phyloP scores from a whole-genome alignment of 1,140 invertebrate species.

The Coptotermes formosanus region DNA sequence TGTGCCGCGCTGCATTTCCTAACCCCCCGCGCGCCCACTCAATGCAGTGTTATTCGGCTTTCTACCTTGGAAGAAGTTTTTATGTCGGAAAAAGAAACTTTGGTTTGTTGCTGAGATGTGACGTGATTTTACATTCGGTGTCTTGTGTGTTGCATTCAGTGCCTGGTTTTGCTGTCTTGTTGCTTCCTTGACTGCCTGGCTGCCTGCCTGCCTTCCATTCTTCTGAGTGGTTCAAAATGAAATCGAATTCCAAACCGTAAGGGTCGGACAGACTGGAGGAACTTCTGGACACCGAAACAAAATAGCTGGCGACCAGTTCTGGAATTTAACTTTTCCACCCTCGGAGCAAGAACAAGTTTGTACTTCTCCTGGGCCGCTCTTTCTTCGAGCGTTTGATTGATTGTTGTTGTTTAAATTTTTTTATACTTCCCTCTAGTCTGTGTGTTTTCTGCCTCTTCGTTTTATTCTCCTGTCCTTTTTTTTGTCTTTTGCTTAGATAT shows the following conservation, averaged over 20 bases:
- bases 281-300: constrained; percentile 16
- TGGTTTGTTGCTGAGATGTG: too few relatives aligned
- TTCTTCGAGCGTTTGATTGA: not conserved
- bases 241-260: constrained; percentile 16
- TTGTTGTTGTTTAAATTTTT: not conserved
- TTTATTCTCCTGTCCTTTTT: not conserved
- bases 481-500: not conserved
- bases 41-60: too few relatives aligned
- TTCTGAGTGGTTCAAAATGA: not conserved
- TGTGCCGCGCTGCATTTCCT: too few relatives aligned
- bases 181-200: too few relatives aligned
- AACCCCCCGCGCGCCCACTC: too few relatives aligned
- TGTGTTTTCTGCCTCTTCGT: not conserved
- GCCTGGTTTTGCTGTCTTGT: not conserved
- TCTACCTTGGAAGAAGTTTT: too few relatives aligned
- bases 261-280: not conserved
- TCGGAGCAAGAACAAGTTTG: not conserved
- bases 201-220: not conserved
- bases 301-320: not conserved
- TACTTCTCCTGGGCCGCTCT: not conserved
- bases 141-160: not conserved
- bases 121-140: too few relatives aligned
- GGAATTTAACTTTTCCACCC: not conserved
- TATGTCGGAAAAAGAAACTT: too few relatives aligned
- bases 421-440: not conserved